Conservation (phyloP, 2,113 vertebrate species). For the Toxostoma redivivum region DNA sequence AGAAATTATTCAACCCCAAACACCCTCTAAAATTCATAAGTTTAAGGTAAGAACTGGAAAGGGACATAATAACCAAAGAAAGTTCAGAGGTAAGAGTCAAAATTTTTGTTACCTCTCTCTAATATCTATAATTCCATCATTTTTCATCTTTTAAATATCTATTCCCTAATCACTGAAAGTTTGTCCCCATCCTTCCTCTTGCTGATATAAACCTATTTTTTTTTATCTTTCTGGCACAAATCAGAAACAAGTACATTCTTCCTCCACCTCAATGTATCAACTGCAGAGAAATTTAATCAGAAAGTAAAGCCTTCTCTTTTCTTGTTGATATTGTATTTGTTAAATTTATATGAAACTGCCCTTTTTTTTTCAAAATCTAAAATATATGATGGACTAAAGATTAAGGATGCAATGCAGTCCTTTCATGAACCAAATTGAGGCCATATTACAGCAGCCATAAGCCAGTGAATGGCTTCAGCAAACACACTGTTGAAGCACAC, state of each 20-base stretch:
- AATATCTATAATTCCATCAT: not conserved
- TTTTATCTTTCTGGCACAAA: not conserved
- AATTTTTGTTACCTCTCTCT: not conserved
- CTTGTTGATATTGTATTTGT: not conserved
- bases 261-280: not conserved
- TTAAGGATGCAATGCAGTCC: accelerated
- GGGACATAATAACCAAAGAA: not conserved
- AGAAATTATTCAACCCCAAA: no score
- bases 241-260: not conserved
- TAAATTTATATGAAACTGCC: not conserved
- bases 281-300: not conserved
- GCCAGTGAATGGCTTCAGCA: not conserved
- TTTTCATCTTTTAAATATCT: not conserved
- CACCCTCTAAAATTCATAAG: not conserved
- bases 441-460: not conserved
- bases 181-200: not conserved
- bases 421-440: not conserved
- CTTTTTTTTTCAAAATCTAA: not conserved
- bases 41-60: not conserved
- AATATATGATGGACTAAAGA: not conserved
- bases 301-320: not conserved
- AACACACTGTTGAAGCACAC: not conserved
- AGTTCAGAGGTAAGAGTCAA: not conserved
- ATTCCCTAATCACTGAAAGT: not conserved
- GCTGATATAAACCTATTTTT: not conserved